Conservation (phyloP, 2,888 invertebrate species). For the Mimachlamys varia region DNA sequence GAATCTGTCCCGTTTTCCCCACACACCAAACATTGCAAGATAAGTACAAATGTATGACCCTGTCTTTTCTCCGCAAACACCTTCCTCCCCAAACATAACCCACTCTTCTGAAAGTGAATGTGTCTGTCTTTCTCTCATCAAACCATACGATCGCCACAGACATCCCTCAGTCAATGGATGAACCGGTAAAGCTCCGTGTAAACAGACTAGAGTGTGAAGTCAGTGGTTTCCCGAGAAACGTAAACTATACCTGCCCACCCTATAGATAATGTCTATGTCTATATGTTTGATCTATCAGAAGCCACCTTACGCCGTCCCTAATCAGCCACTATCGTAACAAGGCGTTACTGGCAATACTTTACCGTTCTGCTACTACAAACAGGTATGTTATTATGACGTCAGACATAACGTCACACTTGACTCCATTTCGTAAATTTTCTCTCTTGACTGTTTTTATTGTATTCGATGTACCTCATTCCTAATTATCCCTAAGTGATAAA, state of each 20-base stretch:
- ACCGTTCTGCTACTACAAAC: constrained; percentile 12
- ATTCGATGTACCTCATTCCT: background rate
- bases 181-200: background rate
- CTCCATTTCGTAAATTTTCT: background rate
- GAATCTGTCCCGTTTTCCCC: no score
- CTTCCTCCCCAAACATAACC: background rate
- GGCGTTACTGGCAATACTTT: background rate
- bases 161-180: background rate
- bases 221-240: background rate
- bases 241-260: background rate
- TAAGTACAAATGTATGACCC: no score
- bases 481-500: background rate
- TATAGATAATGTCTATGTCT: background rate
- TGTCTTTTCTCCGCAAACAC: no score
- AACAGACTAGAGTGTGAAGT: background rate
- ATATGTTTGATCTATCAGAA: background rate
- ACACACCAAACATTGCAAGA: no score
- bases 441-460: background rate
- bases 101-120: background rate
- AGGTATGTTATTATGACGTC: background rate
- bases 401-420: background rate
- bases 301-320: background rate
- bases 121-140: background rate
- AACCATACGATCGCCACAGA: background rate
- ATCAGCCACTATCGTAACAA: background rate